Base-by-base conservation (phyloP, 2,797 vertebrate genomes). In the Craterocephalus amniculus region DNA sequence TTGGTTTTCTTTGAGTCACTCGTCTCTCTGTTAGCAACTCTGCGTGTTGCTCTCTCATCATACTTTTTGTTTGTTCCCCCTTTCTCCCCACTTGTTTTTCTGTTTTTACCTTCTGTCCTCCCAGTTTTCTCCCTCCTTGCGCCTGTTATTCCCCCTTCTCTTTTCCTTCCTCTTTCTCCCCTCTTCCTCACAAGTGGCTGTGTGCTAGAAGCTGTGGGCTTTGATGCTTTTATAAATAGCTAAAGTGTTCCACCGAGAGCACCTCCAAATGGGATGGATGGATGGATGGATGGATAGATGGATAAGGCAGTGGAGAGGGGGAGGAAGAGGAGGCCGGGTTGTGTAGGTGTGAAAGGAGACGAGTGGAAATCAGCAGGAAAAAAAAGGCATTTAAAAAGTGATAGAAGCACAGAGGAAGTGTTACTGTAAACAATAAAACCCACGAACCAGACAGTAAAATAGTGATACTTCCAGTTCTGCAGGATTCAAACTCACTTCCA, bases 151-250 rank as follows among this genome's bases (percentile, higher is more conserved):
- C 36, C 59, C 51, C 43, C 18, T 7, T 63, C 58, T 73, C 36
- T 76, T 43, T 40, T 58, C 62, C 61, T 43, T 45, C 58, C 35
- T 70, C 38, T 14, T 67, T 52, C 66, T 65, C 65, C 81, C 58
- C 58, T 57, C 61, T 76, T 70, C 20, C 79, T 82, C 83, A 84
- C 77, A 58, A 49, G 80, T 80, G 79, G 70, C 65, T 64, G 76
- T 74, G 66, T 83, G 79, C 80, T 90, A 82, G 86, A 88, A 89
- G 87, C 85, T 88, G 86, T 87, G 83, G 84, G 88, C 85, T 90
- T 91, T 89, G 91, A 89, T 89, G 89, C 77, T 86, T 91, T 92
- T 91, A 92, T 88, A 92, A 92, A 93, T 92, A 92, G 87, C 81
- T 72, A 83, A 88, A 93, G 87, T 90, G 91, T 88, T 91, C 86